Evolutionary conservation across 2,797 vertebrate genomes (phyloP).

Genomic region (Rhodeus uyekii): DNA sequence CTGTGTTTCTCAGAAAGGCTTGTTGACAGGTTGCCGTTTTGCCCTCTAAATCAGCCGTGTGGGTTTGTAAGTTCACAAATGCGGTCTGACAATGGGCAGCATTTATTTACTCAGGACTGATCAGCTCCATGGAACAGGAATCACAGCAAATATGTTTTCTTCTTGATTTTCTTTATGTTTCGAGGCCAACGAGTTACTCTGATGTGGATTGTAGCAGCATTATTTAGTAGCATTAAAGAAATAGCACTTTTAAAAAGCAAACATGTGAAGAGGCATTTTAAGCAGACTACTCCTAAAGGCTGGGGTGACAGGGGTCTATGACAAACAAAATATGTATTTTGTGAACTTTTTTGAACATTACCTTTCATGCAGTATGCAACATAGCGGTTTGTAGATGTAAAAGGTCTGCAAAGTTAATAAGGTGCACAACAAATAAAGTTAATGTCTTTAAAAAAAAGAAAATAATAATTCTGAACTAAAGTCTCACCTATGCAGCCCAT

Average conservation of each 20-base stretch:
- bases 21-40: conserved; percentile 59
- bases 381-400: background rate
- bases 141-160: conserved; percentile 18
- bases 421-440: no score
- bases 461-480: no score
- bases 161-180: conserved; percentile 14
- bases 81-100: conserved; percentile 39
- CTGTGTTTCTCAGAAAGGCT: conserved; percentile 54
- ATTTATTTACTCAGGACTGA: conserved; percentile 53
- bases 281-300: background rate
- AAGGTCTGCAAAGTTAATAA: no score
- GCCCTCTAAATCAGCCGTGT: conserved; percentile 53
- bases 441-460: no score
- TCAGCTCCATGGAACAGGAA: conserved; percentile 33
- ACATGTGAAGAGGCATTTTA: background rate
- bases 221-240: background rate
- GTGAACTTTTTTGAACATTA: background rate
- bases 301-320: background rate
- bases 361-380: background rate
- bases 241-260: background rate
- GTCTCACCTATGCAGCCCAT: no score
- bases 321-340: background rate
- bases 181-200: background rate
- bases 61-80: conserved; percentile 44
- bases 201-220: background rate